phyloP scores from a whole-genome alignment of 2,888 invertebrate genomes.

The Osmoderma eremita region DNA sequence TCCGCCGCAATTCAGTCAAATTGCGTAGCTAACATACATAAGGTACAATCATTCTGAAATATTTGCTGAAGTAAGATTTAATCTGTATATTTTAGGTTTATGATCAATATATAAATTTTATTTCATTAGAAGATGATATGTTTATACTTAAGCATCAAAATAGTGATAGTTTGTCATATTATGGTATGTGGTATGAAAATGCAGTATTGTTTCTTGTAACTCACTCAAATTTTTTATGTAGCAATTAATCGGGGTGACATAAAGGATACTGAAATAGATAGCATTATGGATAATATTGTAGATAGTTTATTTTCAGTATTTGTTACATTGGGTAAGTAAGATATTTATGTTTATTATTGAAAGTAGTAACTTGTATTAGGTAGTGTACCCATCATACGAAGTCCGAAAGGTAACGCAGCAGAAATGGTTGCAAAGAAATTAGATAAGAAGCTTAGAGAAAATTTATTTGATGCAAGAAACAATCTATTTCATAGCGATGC shows the following conservation, averaged over 20 bases:
- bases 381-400: conserved; percentile 88
- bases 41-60: conserved; percentile 65
- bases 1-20: conserved; percentile 90
- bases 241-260: conserved; percentile 94
- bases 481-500: conserved; percentile 92
- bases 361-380: conserved; percentile 63
- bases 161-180: conserved; percentile 91
- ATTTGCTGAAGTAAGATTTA: background rate
- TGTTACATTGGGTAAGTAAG: conserved; percentile 87
- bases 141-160: conserved; percentile 94
- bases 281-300: conserved; percentile 92
- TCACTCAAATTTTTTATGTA: conserved; percentile 62
- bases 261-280: conserved; percentile 95
- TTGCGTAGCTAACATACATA: conserved; percentile 90
- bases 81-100: conserved; percentile 71
- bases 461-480: conserved; percentile 95
- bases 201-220: background rate
- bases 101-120: conserved; percentile 99
- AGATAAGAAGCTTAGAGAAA: conserved; percentile 96
- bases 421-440: conserved; percentile 98
- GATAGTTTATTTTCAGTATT: conserved; percentile 98
- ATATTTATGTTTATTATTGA: conserved; percentile 46
- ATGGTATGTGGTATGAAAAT: conserved; percentile 69
- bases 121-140: conserved; percentile 96
- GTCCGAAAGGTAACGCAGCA: conserved; percentile 95